phyloP scores from a whole-genome alignment of 2,888 invertebrate genomes.

The Synanthedon andrenaeformis region DNA sequence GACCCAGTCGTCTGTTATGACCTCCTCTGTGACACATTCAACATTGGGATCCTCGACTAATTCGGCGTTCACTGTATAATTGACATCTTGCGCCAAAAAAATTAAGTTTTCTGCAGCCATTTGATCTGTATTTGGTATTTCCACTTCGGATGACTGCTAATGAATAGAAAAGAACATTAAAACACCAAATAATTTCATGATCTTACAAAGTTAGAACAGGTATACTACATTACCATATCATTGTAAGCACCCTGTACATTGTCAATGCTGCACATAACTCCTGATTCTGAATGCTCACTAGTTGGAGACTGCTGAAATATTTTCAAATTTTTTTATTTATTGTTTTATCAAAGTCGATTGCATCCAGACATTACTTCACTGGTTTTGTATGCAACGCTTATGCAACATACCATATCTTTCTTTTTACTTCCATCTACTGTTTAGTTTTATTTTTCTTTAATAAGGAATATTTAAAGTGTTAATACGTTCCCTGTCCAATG shows the following conservation, averaged over 20 bases:
- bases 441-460: too few species aligned
- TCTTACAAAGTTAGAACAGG: not conserved
- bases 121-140: slow-evolving; percentile 65
- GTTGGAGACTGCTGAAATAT: slow-evolving; percentile 33
- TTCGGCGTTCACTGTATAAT: slow-evolving; percentile 47
- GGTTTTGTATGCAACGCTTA: too few species aligned
- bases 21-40: slow-evolving; percentile 81
- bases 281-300: slow-evolving; percentile 26
- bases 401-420: too few species aligned
- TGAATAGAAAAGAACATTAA: slow-evolving; percentile 3
- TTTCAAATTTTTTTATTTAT: too few species aligned
- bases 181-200: not conserved
- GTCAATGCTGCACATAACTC: slow-evolving; percentile 42
- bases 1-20: slow-evolving; percentile 86
- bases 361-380: too few species aligned
- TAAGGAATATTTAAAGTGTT: too few species aligned
- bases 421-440: too few species aligned
- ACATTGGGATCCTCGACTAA: slow-evolving; percentile 55
- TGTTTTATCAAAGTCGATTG: too few species aligned
- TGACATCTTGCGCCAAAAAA: slow-evolving; percentile 71
- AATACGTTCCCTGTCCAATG: too few species aligned
- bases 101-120: slow-evolving; percentile 75
- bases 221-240: slow-evolving; percentile 32
- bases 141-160: slow-evolving; percentile 41
- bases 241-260: slow-evolving; percentile 36